Conservation (phyloP, 2,113 vertebrate genomes). For the Pomatostomus ruficeps region DNA sequence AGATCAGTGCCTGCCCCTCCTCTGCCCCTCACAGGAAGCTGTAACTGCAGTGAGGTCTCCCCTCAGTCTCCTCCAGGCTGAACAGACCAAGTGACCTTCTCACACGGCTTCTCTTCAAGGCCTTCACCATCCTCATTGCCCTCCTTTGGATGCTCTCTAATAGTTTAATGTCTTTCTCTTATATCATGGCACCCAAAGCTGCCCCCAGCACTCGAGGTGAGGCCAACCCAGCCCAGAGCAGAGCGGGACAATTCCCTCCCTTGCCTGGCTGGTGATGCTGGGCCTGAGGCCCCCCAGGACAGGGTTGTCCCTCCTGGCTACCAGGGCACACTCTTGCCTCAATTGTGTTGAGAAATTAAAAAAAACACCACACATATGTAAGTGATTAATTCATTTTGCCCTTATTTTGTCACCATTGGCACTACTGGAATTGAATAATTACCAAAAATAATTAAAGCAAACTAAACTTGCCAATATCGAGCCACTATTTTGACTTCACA, state of each 20-base stretch:
- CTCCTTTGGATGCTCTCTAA: neutral
- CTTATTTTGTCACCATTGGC: neutral
- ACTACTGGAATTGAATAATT: neutral
- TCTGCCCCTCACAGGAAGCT: fast-evolving
- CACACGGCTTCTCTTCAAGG: fast-evolving
- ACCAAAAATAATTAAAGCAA: neutral
- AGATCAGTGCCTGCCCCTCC: neutral
- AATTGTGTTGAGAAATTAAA: neutral
- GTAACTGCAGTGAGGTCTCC: neutral
- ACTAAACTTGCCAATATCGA: neutral
- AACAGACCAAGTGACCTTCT: neutral
- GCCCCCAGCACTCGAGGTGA: neutral
- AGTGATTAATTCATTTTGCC: neutral
- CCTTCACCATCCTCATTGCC: fast-evolving
- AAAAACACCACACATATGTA: neutral
- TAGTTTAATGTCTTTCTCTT: fast-evolving
- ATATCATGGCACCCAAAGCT: neutral
- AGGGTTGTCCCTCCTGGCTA: fast-evolving
- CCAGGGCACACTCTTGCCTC: too few relatives aligned
- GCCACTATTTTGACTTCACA: neutral
- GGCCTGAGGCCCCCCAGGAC: neutral
- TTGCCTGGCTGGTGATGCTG: fast-evolving
- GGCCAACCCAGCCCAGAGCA: fast-evolving
- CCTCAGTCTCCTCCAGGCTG: neutral
- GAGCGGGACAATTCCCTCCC: neutral